Percentiles rank a stretch among this genome's conserved stretches.
Evolutionary conservation across 2,113 vertebrate genomes (phyloP).

Genomic region (Sinocyclocheilus anophthalmus): DNA sequence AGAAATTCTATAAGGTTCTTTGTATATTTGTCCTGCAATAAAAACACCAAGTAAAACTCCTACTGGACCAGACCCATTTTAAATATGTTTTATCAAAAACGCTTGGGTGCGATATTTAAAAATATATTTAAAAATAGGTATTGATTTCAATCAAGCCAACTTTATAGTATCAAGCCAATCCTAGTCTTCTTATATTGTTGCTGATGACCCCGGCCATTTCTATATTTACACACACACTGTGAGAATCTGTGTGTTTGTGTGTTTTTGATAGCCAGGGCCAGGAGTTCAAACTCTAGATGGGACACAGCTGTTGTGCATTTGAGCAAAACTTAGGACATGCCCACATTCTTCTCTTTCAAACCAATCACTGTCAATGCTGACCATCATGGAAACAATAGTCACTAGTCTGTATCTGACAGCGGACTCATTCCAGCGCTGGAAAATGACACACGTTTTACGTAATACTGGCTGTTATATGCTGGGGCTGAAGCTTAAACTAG

Average conservation of each 20-base stretch:
- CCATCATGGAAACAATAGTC: conserved; percentile 5
- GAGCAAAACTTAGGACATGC: conserved; percentile 20
- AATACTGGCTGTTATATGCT: background rate
- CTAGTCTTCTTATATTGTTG: background rate
- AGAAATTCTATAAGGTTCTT: too few species aligned
- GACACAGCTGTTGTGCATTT: conserved; percentile 60
- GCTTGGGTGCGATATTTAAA: too few species aligned
- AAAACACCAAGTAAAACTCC: too few species aligned
- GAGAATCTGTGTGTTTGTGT: conserved; percentile 26
- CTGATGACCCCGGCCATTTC: background rate
- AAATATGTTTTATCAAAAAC: too few species aligned
- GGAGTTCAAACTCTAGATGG: conserved; percentile 59
- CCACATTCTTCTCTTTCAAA: conserved; percentile 24
- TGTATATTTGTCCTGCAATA: too few species aligned
- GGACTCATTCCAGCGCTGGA: background rate
- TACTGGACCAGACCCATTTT: too few species aligned
- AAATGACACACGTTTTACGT: conserved; percentile 32
- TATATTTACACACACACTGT: conserved; percentile 8
- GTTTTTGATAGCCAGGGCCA: conserved; percentile 46
- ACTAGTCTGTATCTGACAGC: background rate
- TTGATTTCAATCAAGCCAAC: too few species aligned
- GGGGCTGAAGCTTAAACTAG: background rate
- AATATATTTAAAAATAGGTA: too few species aligned
- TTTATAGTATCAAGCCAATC: background rate
- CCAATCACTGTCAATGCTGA: conserved; percentile 31